A percentile compares a stretch with the other conserved stretches of the same genome.
Evolutionary conservation across 2,113 vertebrate species (phyloP).

Genomic region (Bothrops jararaca): DNA sequence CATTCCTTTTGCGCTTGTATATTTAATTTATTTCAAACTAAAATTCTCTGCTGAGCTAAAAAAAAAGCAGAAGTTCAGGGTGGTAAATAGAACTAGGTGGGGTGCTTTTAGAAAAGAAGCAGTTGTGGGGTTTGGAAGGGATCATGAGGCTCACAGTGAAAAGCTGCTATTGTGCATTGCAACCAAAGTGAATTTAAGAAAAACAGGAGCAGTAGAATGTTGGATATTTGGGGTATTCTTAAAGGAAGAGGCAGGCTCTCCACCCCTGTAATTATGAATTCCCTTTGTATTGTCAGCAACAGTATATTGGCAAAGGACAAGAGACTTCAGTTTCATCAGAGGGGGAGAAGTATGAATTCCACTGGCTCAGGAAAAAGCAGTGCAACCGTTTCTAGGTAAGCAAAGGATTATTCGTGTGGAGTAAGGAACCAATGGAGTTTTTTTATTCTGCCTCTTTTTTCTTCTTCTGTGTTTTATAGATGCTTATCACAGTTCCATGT

Average conservation of each 20-base stretch:
- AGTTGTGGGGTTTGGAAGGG: not conserved
- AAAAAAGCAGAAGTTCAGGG: not conserved
- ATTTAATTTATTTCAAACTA: not conserved
- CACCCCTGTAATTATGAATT: constrained; percentile 1
- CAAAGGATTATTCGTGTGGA: not conserved
- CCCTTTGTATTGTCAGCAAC: constrained; percentile 71
- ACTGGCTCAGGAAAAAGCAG: constrained; percentile 96
- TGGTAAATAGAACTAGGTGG: not conserved
- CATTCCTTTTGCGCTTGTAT: not conserved
- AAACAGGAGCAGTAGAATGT: constrained; percentile 15
- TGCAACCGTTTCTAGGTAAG: constrained; percentile 91
- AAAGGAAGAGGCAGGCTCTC: not conserved
- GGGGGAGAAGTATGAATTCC: constrained; percentile 94
- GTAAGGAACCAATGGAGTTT: too few relatives aligned
- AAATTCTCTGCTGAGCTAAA: not conserved
- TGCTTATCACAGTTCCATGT: too few relatives aligned
- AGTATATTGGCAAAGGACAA: constrained; percentile 82
- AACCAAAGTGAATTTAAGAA: constrained; percentile 6
- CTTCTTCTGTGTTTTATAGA: not conserved
- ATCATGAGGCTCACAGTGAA: not conserved
- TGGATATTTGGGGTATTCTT: constrained; percentile 11
- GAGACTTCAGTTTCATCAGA: constrained; percentile 88
- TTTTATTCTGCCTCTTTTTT: not conserved
- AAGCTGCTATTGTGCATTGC: not conserved
- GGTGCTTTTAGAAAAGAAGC: not conserved